phyloP scores from a whole-genome alignment of 2,797 vertebrate species.

The Schizopygopsis pylzovi region DNA sequence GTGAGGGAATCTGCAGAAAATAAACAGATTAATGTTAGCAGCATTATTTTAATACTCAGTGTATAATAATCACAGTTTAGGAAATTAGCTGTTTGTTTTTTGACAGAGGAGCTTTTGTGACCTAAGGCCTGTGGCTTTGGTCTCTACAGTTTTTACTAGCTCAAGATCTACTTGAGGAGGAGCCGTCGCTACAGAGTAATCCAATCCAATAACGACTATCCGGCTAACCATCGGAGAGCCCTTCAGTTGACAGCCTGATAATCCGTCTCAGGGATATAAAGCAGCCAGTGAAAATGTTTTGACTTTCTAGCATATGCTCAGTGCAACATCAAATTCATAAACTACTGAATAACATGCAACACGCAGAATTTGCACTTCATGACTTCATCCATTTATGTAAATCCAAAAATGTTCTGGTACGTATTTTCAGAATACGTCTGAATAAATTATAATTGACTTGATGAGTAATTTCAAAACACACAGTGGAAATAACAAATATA shows the following conservation, averaged over 20 bases:
- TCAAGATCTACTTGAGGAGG: too few species aligned
- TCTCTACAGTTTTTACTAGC: conserved; percentile 54
- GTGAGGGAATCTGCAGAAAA: conserved; percentile 70
- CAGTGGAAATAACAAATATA: neutral
- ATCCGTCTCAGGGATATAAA: conserved; percentile 60
- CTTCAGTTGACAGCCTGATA: conserved; percentile 58
- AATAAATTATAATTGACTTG: neutral
- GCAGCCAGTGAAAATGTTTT: conserved; percentile 42
- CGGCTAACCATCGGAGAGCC: conserved; percentile 59
- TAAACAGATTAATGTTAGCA: conserved; percentile 45
- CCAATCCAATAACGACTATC: conserved; percentile 66
- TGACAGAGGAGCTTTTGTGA: conserved; percentile 39
- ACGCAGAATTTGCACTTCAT: neutral
- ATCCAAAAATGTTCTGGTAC: neutral
- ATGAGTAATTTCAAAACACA: neutral
- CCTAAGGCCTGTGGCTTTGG: conserved; percentile 47
- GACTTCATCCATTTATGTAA: neutral
- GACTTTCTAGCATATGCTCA: conserved; percentile 33
- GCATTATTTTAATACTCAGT: conserved; percentile 47
- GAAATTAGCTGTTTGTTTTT: conserved; percentile 50
- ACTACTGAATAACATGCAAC: neutral
- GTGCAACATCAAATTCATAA: neutral
- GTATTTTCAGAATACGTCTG: neutral
- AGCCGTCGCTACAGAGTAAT: conserved; percentile 66
- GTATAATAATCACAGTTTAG: conserved; percentile 55